These are phyloP conservation scores for Craniophora ligustri DNA, from an alignment of 2,888 invertebrate genomes.

Conservation along the genomic window DNA sequence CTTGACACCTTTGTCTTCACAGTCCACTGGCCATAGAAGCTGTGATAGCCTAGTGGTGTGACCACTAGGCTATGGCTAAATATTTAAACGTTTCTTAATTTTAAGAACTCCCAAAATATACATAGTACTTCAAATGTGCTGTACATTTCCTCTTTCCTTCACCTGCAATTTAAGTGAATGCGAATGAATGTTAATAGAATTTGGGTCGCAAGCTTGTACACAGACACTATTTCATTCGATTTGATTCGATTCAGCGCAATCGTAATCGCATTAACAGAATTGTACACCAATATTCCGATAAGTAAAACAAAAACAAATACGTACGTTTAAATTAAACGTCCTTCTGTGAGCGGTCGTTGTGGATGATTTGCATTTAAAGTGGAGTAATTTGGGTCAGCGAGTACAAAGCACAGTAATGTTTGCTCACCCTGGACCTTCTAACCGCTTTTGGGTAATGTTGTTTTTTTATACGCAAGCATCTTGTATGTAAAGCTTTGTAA, in stretches of 20 bases:
- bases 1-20: no score
- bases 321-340: conserved; percentile 38
- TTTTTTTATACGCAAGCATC: conserved; percentile 18
- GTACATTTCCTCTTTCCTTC: no score
- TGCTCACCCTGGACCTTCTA: conserved; percentile 49
- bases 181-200: no score
- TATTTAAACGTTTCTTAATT: no score
- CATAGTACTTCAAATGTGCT: no score
- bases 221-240: neutral
- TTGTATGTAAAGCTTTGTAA: conserved; percentile 3
- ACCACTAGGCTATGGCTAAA: no score
- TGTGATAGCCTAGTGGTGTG: no score
- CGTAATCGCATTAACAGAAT: conserved; percentile 4
- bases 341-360: conserved; percentile 32
- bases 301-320: conserved; percentile 32
- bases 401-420: conserved; percentile 64
- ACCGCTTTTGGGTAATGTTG: conserved; percentile 41
- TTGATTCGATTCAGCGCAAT: neutral
- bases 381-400: conserved; percentile 75
- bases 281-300: conserved; percentile 20
- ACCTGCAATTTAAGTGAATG: no score
- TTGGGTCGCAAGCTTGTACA: no score
- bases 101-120: no score
- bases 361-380: conserved; percentile 83
- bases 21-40: no score